phyloP scores from a whole-genome alignment of 2,888 invertebrate genomes.

The Automeris io region DNA sequence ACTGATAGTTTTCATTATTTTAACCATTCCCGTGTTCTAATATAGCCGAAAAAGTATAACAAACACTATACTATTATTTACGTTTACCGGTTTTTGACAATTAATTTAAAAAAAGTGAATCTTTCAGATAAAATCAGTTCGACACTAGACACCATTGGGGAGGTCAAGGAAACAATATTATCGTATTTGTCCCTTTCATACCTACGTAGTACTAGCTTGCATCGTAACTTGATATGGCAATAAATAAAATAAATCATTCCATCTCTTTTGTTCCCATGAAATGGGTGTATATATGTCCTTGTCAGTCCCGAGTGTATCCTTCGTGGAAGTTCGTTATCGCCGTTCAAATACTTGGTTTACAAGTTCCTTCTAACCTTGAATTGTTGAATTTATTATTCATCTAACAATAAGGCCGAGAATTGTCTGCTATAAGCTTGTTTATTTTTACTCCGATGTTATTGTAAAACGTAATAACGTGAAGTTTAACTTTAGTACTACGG shows the following conservation, averaged over 20 bases:
- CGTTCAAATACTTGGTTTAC: constrained; percentile 64
- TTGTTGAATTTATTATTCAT: constrained; percentile 47
- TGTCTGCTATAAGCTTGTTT: too few species aligned
- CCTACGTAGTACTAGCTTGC: constrained; percentile 35
- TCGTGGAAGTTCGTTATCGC: constrained; percentile 55
- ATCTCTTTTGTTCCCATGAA: constrained; percentile 27
- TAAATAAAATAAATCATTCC: constrained; percentile 57
- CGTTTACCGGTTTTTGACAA: constrained; percentile 25
- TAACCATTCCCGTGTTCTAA: too few species aligned
- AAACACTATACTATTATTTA: too few species aligned
- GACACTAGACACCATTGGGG: constrained; percentile 33
- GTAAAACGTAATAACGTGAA: too few species aligned
- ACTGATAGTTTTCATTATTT: too few species aligned
- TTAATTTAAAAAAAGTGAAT: constrained; percentile 34
- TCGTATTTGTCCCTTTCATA: constrained; percentile 46
- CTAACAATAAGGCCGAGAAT: too few species aligned
- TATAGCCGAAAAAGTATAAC: too few species aligned
- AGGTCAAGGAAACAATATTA: constrained; percentile 34
- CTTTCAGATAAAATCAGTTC: constrained; percentile 36
- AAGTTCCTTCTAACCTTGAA: constrained; percentile 68
- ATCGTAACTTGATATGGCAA: constrained; percentile 64
- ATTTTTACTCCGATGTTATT: too few species aligned
- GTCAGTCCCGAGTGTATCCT: constrained; percentile 36
- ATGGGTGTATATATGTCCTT: constrained; percentile 27
- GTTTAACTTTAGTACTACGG: too few species aligned